Conservation (phyloP, 2,113 vertebrate species). For the Clinocottus analis region DNA sequence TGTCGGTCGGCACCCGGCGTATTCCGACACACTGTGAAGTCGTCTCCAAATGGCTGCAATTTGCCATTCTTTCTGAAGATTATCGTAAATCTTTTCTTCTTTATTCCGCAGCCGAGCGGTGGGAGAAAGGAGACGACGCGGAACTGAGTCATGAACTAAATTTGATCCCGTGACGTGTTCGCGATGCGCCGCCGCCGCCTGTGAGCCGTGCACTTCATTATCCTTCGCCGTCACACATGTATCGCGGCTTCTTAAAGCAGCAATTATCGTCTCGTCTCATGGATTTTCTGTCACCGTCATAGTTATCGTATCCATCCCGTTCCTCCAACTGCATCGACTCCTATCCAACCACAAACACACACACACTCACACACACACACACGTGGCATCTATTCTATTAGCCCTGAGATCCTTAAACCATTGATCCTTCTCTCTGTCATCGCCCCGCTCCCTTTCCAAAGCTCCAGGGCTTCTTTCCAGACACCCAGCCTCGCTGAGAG, state of each 20-base stretch:
- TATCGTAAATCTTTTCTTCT: constrained; percentile 54
- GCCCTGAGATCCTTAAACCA: constrained; percentile 28
- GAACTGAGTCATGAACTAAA: constrained; percentile 36
- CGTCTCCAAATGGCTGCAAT: constrained; percentile 65
- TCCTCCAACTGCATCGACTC: neutral
- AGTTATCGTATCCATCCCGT: neutral
- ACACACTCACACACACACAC: neutral
- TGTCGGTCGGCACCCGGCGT: constrained; percentile 60
- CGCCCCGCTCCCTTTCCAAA: neutral
- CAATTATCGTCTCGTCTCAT: neutral
- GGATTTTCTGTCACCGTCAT: constrained; percentile 20
- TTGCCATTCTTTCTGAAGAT: constrained; percentile 60
- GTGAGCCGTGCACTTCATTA: neutral
- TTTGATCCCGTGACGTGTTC: constrained; percentile 19
- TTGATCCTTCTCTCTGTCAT: constrained; percentile 53
- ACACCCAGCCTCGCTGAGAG: constrained; percentile 49
- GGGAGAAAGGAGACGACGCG: constrained; percentile 14
- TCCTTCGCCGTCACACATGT: neutral
- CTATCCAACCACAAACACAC: constrained; percentile 13
- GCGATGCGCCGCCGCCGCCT: neutral
- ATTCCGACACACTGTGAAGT: constrained; percentile 60
- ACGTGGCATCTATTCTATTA: constrained; percentile 20
- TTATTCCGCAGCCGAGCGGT: constrained; percentile 16
- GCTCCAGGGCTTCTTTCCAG: constrained; percentile 59
- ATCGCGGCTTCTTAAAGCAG: constrained; percentile 11